Percentiles rank a stretch among this genome's conserved stretches.
Evolutionary conservation across 2,113 vertebrate species (phyloP).

Genomic region (Tyrannus savana): DNA sequence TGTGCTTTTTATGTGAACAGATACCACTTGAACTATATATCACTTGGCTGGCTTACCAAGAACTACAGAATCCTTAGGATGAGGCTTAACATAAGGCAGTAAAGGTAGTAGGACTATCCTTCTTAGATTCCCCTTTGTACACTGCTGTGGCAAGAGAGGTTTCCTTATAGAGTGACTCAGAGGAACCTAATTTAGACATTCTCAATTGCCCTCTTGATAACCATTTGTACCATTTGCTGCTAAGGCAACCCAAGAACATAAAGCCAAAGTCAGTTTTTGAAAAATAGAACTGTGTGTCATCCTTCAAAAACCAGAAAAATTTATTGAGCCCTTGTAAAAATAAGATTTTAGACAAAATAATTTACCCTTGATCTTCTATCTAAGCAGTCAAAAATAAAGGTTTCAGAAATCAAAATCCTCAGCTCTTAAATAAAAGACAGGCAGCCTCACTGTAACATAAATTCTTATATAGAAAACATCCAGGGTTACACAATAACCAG

Average conservation of each 20-base stretch:
- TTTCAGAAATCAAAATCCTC: background rate
- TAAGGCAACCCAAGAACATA: background rate
- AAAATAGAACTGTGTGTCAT: background rate
- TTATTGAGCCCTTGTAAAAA: background rate
- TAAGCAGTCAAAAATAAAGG: background rate
- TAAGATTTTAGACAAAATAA: background rate
- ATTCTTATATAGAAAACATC: background rate
- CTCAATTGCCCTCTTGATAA: background rate
- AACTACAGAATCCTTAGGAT: background rate
- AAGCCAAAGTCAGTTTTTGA: background rate
- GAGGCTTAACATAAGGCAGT: background rate
- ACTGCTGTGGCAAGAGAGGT: background rate
- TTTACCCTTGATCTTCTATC: background rate
- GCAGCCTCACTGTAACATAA: background rate
- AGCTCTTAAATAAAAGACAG: background rate
- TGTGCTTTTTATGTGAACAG: background rate
- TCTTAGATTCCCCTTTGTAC: background rate
- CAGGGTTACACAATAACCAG: background rate
- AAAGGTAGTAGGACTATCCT: background rate
- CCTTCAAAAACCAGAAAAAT: background rate
- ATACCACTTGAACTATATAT: background rate
- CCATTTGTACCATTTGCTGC: background rate
- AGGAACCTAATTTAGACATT: background rate
- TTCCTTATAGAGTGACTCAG: background rate
- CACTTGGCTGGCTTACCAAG: background rate